These are phyloP conservation scores for Ptilorrhoa leucosticta DNA, from an alignment of 2,113 vertebrate genomes.

Conservation along the genomic window DNA sequence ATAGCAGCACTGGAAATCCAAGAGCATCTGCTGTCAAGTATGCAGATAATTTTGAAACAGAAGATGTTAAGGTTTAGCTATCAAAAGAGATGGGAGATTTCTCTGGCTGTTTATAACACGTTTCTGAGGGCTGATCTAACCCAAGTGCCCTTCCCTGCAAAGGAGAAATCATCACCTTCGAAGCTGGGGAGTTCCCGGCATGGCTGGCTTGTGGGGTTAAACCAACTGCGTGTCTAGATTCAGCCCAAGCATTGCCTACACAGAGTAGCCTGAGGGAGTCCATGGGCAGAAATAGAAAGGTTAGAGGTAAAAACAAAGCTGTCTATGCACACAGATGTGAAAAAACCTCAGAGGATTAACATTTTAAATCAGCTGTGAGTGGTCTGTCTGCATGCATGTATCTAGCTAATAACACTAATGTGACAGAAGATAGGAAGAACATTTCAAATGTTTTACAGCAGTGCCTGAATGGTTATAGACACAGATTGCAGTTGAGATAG, in stretches of 20 bases:
- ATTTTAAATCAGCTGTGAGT: neutral
- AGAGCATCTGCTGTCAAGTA: neutral
- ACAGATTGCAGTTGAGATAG: neutral
- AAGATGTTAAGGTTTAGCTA: neutral
- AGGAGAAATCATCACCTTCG: neutral
- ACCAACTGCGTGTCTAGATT: neutral
- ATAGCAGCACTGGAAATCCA: neutral
- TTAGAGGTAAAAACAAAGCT: conserved; percentile 40
- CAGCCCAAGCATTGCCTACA: neutral
- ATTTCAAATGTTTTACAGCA: neutral
- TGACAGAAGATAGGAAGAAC: neutral
- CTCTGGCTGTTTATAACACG: neutral
- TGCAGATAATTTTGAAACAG: neutral
- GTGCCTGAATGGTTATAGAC: neutral
- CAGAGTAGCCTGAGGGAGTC: conserved; percentile 10
- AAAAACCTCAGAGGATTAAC: neutral
- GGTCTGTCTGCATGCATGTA: neutral
- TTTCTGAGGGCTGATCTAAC: neutral
- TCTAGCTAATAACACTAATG: neutral
- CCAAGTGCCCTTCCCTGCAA: neutral
- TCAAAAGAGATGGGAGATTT: neutral
- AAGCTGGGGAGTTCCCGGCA: neutral
- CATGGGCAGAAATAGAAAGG: conserved; percentile 50
- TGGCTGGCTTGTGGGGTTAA: neutral
- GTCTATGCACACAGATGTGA: neutral